These are phyloP conservation scores for Crotophaga sulcirostris DNA, from an alignment of 2,113 vertebrate genomes.

Conservation along the genomic window DNA sequence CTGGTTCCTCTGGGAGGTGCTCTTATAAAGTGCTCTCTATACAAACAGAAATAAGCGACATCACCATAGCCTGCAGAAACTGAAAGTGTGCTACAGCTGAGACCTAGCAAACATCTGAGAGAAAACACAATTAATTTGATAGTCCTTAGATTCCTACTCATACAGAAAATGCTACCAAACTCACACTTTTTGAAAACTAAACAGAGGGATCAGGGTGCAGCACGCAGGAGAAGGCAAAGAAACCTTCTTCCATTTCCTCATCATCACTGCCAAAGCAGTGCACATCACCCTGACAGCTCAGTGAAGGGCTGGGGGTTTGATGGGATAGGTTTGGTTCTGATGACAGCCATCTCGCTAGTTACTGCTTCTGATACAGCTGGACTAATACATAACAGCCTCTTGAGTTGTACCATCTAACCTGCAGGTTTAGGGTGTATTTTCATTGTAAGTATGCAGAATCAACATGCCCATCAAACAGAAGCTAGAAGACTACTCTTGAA, in stretches of 20 bases:
- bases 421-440: not conserved
- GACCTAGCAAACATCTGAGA: not conserved
- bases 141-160: not conserved
- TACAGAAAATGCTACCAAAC: not conserved
- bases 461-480: not conserved
- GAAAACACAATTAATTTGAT: not conserved
- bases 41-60: not conserved
- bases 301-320: not conserved
- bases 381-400: not conserved
- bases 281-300: not conserved
- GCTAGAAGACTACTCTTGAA: not conserved
- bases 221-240: not conserved
- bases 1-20: not conserved
- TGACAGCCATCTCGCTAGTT: not conserved
- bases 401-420: not conserved
- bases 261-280: not conserved
- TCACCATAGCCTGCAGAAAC: not conserved
- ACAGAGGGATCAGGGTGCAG: not conserved
- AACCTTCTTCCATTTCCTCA: not conserved
- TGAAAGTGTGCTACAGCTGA: not conserved
- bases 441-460: not conserved
- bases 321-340: no score
- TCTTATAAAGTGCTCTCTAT: not conserved
- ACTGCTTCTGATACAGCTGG: not conserved
- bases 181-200: not conserved